These are phyloP conservation scores for Eolophus roseicapilla DNA, from an alignment of 2,113 vertebrate species.

Conservation along the genomic window DNA sequence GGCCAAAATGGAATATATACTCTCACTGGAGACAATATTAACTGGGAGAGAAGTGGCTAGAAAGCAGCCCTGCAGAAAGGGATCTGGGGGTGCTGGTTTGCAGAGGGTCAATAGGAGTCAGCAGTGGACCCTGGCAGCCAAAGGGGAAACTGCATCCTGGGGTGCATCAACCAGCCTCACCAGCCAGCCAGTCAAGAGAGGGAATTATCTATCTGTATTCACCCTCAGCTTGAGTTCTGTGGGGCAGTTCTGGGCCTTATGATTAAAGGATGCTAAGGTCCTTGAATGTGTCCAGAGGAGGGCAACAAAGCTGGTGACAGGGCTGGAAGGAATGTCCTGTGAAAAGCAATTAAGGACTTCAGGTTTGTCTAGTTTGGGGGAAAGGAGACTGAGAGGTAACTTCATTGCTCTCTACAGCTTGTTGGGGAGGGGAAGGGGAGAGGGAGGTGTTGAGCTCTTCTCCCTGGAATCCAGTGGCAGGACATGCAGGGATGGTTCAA, in stretches of 20 bases:
- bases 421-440: background rate
- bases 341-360: background rate
- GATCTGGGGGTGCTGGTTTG: background rate
- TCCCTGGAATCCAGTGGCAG: background rate
- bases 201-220: background rate
- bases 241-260: background rate
- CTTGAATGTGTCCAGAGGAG: background rate
- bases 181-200: background rate
- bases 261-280: background rate
- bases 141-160: background rate
- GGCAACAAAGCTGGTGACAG: background rate
- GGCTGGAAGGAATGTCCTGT: background rate
- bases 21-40: background rate
- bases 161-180: background rate
- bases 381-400: background rate
- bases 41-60: background rate
- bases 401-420: background rate
- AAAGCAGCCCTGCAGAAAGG: background rate
- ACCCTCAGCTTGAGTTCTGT: background rate
- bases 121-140: background rate
- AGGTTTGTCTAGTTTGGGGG: background rate
- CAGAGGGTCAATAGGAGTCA: background rate
- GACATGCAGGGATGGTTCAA: background rate
- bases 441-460: background rate
- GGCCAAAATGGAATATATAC: background rate